A percentile compares a stretch with the other conserved stretches of the same genome.
phyloP scores from a whole-genome alignment of 2,888 invertebrate species.

The Trichopria drosophilae region DNA sequence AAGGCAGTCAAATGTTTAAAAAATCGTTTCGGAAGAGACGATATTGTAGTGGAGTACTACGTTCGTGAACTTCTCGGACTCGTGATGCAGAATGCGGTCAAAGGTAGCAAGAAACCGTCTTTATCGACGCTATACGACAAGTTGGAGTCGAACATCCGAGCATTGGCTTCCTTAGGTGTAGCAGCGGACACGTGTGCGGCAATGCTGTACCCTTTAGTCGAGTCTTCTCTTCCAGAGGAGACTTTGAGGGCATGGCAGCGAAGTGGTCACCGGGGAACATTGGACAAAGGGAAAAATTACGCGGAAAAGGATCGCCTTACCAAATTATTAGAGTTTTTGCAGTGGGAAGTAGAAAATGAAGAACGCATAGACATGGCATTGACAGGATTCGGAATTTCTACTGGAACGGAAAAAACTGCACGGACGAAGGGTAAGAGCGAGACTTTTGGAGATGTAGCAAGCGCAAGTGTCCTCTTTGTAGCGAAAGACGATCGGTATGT shows the following conservation, averaged over 20 bases:
- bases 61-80: conserved; percentile 5
- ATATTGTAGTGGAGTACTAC: conserved; percentile 6
- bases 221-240: conserved; percentile 36
- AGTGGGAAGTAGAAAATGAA: conserved; percentile 2
- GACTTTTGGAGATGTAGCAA: not conserved
- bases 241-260: conserved; percentile 30
- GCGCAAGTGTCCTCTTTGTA: not conserved
- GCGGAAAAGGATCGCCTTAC: not conserved
- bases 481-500: not conserved
- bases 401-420: not conserved
- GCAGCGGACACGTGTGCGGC: conserved; percentile 35
- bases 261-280: too few species aligned
- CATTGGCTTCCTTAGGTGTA: conserved; percentile 12
- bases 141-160: not conserved
- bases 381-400: not conserved
- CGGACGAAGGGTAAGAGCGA: not conserved
- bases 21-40: conserved; percentile 7
- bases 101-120: not conserved
- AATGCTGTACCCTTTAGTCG: conserved; percentile 37
- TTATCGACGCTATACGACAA: not conserved
- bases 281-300: too few species aligned
- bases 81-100: conserved; percentile 2
- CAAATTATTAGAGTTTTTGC: not conserved
- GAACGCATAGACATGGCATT: conserved; percentile 2
- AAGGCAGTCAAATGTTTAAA: conserved; percentile 1